These are phyloP conservation scores for Malachius bipustulatus DNA, from an alignment of 2,888 invertebrate genomes.

Conservation along the genomic window DNA sequence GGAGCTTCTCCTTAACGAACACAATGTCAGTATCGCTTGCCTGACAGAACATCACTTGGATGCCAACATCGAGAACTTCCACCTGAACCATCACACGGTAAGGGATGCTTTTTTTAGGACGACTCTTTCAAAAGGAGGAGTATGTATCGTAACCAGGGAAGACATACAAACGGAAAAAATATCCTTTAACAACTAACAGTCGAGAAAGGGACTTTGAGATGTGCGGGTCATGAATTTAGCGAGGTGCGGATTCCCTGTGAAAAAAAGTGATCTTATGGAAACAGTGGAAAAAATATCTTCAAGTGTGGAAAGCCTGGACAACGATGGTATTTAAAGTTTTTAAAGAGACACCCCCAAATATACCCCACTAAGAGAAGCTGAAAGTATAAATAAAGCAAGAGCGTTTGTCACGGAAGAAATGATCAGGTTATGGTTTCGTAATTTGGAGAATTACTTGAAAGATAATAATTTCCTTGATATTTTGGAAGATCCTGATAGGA, in stretches of 20 bases:
- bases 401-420: conserved; percentile 23
- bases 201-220: too few relatives aligned
- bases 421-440: conserved; percentile 26
- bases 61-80: too few relatives aligned
- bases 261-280: background rate
- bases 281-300: conserved; percentile 8
- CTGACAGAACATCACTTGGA: too few relatives aligned
- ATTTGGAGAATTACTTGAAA: conserved; percentile 21
- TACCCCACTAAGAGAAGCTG: conserved; percentile 21
- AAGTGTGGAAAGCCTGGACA: conserved; percentile 16
- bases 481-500: too few relatives aligned
- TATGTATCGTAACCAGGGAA: too few relatives aligned
- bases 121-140: too few relatives aligned
- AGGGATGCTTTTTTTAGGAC: too few relatives aligned
- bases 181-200: too few relatives aligned
- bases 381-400: conserved; percentile 23
- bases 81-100: too few relatives aligned
- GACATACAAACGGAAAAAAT: too few relatives aligned
- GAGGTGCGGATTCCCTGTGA: conserved; percentile 5
- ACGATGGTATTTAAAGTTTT: conserved; percentile 25
- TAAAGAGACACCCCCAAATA: conserved; percentile 18
- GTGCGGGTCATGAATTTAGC: conserved; percentile 18
- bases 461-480: conserved; percentile 17
- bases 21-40: too few relatives aligned
- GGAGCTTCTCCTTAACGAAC: too few relatives aligned